phyloP scores from a whole-genome alignment of 2,113 vertebrate genomes.

The Aphyosemion australe region DNA sequence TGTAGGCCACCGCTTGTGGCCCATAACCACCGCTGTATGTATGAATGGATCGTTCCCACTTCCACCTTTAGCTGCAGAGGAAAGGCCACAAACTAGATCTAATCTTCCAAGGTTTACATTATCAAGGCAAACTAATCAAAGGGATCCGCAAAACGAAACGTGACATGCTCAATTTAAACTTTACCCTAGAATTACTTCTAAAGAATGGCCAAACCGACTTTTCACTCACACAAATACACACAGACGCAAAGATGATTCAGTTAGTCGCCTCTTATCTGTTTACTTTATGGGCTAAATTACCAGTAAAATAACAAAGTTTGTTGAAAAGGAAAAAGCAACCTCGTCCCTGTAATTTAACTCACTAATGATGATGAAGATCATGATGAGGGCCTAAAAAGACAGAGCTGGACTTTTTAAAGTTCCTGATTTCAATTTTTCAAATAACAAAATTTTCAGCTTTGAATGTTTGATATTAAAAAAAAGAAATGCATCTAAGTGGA shows the following conservation, averaged over 20 bases:
- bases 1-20: slow-evolving; percentile 57
- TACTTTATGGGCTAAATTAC: slow-evolving; percentile 62
- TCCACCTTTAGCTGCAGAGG: slow-evolving; percentile 39
- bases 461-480: slow-evolving; percentile 10
- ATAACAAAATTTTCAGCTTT: slow-evolving; percentile 9
- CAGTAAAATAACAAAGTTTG: slow-evolving; percentile 59
- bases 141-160: slow-evolving; percentile 37
- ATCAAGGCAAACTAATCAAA: slow-evolving; percentile 52
- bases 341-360: slow-evolving; percentile 69
- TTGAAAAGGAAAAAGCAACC: slow-evolving; percentile 58
- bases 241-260: slow-evolving; percentile 20
- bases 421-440: slow-evolving; percentile 14
- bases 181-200: slow-evolving; percentile 51
- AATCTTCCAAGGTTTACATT: slow-evolving; percentile 65
- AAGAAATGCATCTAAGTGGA: neutral
- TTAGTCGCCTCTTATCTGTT: slow-evolving; percentile 36
- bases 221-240: slow-evolving; percentile 40
- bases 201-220: slow-evolving; percentile 41
- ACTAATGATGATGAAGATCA: slow-evolving; percentile 58
- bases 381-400: slow-evolving; percentile 20
- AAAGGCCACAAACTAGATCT: slow-evolving; percentile 48
- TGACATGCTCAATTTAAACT: slow-evolving; percentile 48
- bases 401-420: slow-evolving; percentile 26
- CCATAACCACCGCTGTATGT: slow-evolving; percentile 6
- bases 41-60: slow-evolving; percentile 50